Conservation (phyloP, 2,113 vertebrate species). For the Smithornis capensis region DNA sequence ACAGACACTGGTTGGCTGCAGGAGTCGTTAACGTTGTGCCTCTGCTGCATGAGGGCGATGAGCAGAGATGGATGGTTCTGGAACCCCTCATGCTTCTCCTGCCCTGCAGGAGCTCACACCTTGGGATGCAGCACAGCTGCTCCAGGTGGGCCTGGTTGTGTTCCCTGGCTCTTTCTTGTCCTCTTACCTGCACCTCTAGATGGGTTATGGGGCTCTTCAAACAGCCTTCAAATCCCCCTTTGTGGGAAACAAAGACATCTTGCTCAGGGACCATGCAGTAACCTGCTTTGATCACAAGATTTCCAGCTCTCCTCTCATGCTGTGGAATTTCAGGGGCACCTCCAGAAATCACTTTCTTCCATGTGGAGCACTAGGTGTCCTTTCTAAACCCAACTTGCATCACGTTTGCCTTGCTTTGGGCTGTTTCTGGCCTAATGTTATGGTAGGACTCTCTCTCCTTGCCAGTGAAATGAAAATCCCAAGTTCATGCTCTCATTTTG, state of each 20-base stretch:
- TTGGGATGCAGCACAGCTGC: accelerated
- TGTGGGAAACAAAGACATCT: not conserved
- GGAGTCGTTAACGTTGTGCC: not conserved
- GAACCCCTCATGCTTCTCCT: accelerated
- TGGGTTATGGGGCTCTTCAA: not conserved
- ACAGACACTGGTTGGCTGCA: accelerated
- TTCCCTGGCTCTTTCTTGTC: accelerated
- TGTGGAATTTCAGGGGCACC: not conserved
- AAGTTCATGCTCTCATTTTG: not conserved
- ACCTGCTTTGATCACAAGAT: not conserved
- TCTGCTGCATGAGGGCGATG: not conserved
- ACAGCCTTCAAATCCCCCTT: not conserved
- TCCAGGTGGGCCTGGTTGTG: not conserved
- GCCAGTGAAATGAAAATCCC: not conserved
- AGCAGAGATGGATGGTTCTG: not conserved
- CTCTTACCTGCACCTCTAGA: too few relatives aligned
- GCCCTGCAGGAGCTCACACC: not conserved
- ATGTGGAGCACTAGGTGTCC: not conserved
- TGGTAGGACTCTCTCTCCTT: not conserved
- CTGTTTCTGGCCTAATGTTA: not conserved
- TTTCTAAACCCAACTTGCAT: not conserved
- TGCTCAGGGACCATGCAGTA: not conserved
- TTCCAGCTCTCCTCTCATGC: accelerated
- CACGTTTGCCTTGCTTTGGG: not conserved
- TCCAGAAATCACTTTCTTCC: not conserved